Evolutionary conservation across 2,888 invertebrate species (phyloP).

Genomic region (Patella pellucida): DNA sequence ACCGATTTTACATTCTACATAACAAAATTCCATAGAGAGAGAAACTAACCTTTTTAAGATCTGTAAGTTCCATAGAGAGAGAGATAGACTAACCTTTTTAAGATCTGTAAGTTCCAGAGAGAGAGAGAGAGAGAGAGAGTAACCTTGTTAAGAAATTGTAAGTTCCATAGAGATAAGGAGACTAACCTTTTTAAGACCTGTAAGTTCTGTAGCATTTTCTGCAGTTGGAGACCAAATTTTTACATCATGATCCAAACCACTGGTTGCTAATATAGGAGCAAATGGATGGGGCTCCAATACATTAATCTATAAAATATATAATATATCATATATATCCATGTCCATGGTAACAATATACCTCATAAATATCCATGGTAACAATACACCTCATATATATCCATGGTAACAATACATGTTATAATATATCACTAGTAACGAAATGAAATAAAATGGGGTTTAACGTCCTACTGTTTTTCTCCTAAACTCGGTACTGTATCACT

Average conservation of each 20-base stretch:
- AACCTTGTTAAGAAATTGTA: background rate
- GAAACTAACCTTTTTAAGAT: background rate
- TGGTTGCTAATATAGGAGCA: constrained; percentile 88
- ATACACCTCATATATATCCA: too few relatives aligned
- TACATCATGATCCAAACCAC: constrained; percentile 91
- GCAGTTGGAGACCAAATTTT: constrained; percentile 89
- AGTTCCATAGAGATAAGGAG: background rate
- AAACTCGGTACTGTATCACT: too few relatives aligned
- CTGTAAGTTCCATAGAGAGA: background rate
- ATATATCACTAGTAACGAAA: too few relatives aligned
- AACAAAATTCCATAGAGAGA: too few relatives aligned
- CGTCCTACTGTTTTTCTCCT: too few relatives aligned
- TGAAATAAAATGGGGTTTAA: too few relatives aligned
- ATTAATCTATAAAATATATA: constrained; percentile 79
- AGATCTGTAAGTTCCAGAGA: constrained; percentile 75
- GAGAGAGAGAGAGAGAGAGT: too few relatives aligned
- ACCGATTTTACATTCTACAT: too few relatives aligned
- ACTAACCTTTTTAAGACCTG: constrained; percentile 71
- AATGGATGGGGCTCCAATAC: constrained; percentile 92
- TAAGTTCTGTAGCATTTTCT: constrained; percentile 73
- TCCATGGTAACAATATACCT: too few relatives aligned
- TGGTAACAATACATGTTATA: too few relatives aligned
- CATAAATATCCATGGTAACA: too few relatives aligned
- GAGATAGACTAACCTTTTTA: constrained; percentile 43
- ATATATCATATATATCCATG: background rate